Conservation (phyloP, 2,797 vertebrate species). For the Enteromius afrohamiltoni region DNA sequence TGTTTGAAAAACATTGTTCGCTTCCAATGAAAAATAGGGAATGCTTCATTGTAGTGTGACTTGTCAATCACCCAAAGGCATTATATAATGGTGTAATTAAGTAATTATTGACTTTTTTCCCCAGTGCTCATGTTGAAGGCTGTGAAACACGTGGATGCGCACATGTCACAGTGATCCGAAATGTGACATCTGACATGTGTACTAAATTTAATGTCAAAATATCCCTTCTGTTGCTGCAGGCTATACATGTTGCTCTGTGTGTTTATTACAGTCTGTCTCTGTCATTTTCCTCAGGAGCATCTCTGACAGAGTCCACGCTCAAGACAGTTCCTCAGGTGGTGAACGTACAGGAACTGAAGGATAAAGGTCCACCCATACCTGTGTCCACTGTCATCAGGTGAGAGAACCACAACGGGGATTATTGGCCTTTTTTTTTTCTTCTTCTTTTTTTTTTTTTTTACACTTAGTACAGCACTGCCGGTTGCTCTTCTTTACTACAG, state of each 20-base stretch:
- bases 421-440: not conserved
- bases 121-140: not conserved
- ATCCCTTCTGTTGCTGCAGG: not conserved
- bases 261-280: not conserved
- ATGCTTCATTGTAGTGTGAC: not conserved
- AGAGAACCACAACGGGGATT: constrained; percentile 43
- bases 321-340: constrained; percentile 92
- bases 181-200: not conserved
- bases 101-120: not conserved
- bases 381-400: constrained; percentile 81
- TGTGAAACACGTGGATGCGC: not conserved
- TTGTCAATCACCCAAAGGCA: not conserved
- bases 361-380: constrained; percentile 67
- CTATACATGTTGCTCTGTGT: not conserved
- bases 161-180: not conserved
- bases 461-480: not conserved
- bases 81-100: not conserved
- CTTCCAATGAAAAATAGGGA: not conserved
- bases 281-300: constrained; percentile 68
- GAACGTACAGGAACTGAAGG: constrained; percentile 88
- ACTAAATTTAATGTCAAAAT: not conserved
- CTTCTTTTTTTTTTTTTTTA: no score
- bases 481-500: not conserved
- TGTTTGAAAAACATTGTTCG: not conserved
- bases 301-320: constrained; percentile 83